Evolutionary conservation across 2,113 vertebrate species (phyloP), one percentile per base, ranked within the genome.

Genomic region (Hepsetus odoe): DNA sequence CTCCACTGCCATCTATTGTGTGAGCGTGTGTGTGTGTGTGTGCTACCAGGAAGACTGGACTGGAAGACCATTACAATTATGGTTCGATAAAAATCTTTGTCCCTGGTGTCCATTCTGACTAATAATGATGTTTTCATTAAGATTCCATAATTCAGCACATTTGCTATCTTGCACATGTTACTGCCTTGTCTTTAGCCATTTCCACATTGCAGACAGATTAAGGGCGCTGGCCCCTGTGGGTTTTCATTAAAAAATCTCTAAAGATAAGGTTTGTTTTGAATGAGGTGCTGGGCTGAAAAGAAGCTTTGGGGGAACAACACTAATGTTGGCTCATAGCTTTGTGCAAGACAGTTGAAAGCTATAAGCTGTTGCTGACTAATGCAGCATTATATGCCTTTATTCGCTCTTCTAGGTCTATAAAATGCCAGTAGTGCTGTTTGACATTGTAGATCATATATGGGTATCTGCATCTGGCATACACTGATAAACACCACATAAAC

Each of bases 51-150:
- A 53, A 80, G 80, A 78, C 53, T 65, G 69, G 79, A 76, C 83
- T 65, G 77, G 77, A 73, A 70, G 38, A 77, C 78, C 67, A 80
- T 87, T 82, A 81, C 76, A 80, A 82, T 86, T 81, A 87, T 68
- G 44, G 70, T 67, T 74, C 55, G 82, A 89, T 87, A 86, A 81
- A 71, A 82, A 83, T 83, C 84, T 65, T 59, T 33, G 74, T 82
- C 70, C 80, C 61, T 7, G 56, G 68, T 84, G 73, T 83, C 68
- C 70, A 80, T 86, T 83, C 51, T 84, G 62, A 80, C 72, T 80
- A 77, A 86, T 88, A 81, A 85, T 74, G 80, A 85, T 83, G 80
- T 86, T 86, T 87, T 82, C 77, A 86, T 89, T 83, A 84, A 79
- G 76, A 76, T 77, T 83, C 67, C 76, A 84, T 84, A 86, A 86